Percentiles rank a stretch among this genome's conserved stretches.
Evolutionary conservation across 2,797 vertebrate species (phyloP).

Genomic region (Sebastes alutus): DNA sequence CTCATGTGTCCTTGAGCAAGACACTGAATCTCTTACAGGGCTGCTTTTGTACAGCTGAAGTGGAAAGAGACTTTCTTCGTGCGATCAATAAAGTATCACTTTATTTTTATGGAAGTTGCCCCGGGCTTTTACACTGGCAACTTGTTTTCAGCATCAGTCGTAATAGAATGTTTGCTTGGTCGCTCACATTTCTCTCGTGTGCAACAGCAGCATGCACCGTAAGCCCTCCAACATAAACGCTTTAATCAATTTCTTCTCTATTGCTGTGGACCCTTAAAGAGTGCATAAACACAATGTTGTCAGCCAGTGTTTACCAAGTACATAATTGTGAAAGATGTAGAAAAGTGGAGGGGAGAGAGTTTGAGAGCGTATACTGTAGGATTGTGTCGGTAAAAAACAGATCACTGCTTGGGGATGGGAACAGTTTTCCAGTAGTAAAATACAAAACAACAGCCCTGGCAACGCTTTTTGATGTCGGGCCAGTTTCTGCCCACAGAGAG

Average conservation of each 20-base stretch:
- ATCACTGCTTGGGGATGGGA: slow-evolving; percentile 17
- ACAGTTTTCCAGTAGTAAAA: slow-evolving; percentile 30
- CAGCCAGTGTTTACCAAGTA: slow-evolving; percentile 28
- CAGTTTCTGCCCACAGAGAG: slow-evolving; percentile 33
- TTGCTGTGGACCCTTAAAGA: slow-evolving; percentile 43
- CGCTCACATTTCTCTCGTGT: slow-evolving; percentile 44
- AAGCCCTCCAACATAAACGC: slow-evolving; percentile 25
- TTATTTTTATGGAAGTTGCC: slow-evolving; percentile 62
- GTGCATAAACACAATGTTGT: slow-evolving; percentile 38
- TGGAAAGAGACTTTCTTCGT: slow-evolving; percentile 28
- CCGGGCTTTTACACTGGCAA: slow-evolving; percentile 31
- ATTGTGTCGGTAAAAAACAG: slow-evolving; percentile 17
- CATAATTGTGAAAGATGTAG: slow-evolving; percentile 13
- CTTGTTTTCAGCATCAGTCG: slow-evolving; percentile 55
- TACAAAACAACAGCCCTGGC: slow-evolving; percentile 25
- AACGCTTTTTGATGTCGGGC: slow-evolving; percentile 26
- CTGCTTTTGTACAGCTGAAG: not conserved
- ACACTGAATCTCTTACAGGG: not conserved
- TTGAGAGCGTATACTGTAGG: not conserved
- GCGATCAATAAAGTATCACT: slow-evolving; percentile 61
- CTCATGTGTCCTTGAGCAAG: slow-evolving; percentile 15
- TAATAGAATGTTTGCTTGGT: slow-evolving; percentile 57
- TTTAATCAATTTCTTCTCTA: slow-evolving; percentile 50
- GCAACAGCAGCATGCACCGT: slow-evolving; percentile 17
- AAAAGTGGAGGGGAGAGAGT: slow-evolving; percentile 18